Evolutionary conservation across 2,113 vertebrate species (phyloP).

Genomic region (Bothrops jararaca): DNA sequence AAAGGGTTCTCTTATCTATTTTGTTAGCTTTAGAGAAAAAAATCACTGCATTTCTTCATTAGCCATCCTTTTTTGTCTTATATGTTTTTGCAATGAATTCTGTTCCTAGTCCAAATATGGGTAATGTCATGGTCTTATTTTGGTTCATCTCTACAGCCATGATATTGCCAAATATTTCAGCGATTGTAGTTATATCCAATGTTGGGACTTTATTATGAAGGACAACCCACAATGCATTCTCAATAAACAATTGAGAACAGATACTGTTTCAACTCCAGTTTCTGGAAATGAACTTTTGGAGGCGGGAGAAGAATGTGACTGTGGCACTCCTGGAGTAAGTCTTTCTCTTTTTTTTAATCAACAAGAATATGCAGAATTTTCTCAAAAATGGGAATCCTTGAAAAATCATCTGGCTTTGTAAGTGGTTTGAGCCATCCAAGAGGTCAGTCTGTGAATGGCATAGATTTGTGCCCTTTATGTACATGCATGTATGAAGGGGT

Average conservation of each 20-base stretch:
- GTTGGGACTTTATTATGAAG: slow-evolving; percentile 56
- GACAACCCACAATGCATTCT: slow-evolving; percentile 64
- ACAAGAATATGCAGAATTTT: no score
- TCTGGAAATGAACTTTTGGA: slow-evolving; percentile 75
- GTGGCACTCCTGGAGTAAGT: slow-evolving; percentile 67
- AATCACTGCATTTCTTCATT: no score
- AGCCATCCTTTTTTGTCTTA: no score
- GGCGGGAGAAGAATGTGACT: slow-evolving; percentile 75
- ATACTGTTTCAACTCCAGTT: slow-evolving; percentile 53
- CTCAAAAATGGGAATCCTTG: neutral
- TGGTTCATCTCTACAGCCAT: slow-evolving; percentile 23
- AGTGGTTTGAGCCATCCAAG: no score
- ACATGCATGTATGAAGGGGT: no score
- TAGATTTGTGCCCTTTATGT: no score
- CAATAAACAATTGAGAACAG: slow-evolving; percentile 41
- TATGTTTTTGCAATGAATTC: neutral
- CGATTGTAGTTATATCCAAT: slow-evolving; percentile 68
- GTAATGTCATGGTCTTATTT: fast-evolving
- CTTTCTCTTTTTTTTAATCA: neutral
- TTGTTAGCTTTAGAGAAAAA: no score
- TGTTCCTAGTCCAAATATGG: fast-evolving
- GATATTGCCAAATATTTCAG: slow-evolving; percentile 67
- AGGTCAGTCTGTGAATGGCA: no score
- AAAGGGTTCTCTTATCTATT: no score
- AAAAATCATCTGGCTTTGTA: neutral